Conservation (phyloP, 1,140 invertebrate species). For the Pseudomyrmex flavicornis region DNA sequence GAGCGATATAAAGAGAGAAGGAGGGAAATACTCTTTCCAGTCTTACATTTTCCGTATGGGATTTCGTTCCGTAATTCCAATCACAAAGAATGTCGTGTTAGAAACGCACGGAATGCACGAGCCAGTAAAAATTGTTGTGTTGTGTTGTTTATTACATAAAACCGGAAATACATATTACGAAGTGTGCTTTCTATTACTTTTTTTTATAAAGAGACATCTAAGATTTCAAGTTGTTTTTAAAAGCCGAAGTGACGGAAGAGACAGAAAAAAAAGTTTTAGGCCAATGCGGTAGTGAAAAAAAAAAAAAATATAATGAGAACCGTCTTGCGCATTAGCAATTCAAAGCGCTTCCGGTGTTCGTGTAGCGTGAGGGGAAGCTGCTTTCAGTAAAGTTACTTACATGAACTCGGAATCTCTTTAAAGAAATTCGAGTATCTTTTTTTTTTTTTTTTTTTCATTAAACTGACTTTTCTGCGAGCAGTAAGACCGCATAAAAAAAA, state of each 20-base stretch:
- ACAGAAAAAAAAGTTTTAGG: constrained; percentile 74
- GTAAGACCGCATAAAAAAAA: not conserved
- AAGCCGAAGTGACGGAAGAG: not conserved
- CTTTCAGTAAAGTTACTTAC: constrained; percentile 79
- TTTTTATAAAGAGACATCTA: not conserved
- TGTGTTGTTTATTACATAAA: constrained; percentile 9
- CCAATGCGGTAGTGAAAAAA: constrained; percentile 73
- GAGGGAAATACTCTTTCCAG: constrained; percentile 74
- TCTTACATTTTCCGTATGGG: constrained; percentile 64
- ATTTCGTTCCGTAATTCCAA: constrained; percentile 57
- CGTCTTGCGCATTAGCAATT: constrained; percentile 80
- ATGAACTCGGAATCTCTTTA: constrained; percentile 78
- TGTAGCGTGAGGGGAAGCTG: constrained; percentile 60
- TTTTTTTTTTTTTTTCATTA: constrained; percentile 2
- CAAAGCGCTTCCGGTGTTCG: constrained; percentile 82
- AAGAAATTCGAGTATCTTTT: constrained; percentile 66
- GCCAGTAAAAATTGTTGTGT: constrained; percentile 42
- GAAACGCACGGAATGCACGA: not conserved
- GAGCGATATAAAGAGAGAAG: constrained; percentile 63
- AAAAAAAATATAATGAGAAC: constrained; percentile 76
- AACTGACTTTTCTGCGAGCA: not conserved
- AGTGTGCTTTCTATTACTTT: not conserved
- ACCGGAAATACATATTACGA: constrained; percentile 9
- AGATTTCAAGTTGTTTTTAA: too few species aligned
- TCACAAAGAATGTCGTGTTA: constrained; percentile 7